phyloP scores from a whole-genome alignment of 92 coral and sea anemone genomes.

The Nematostella vectensis region DNA sequence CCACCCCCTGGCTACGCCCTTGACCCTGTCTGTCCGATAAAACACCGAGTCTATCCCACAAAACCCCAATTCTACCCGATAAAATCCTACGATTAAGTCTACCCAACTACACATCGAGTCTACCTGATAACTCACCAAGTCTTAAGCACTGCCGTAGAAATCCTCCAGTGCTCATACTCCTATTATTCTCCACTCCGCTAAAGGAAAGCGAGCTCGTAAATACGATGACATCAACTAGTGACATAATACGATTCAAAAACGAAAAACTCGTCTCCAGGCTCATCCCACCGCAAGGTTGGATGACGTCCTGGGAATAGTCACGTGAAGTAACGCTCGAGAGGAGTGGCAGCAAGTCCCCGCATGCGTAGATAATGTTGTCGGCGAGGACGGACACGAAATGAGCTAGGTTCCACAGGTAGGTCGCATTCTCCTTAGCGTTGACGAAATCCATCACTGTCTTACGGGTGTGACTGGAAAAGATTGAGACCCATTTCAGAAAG shows the following conservation, averaged over 20 bases:
- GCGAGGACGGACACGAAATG: constrained; percentile 93
- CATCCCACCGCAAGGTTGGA: constrained; percentile 99
- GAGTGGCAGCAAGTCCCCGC: constrained; percentile 95
- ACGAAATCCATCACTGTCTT: constrained; percentile 98
- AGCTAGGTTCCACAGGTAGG: constrained; percentile 92
- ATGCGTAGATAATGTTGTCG: constrained; percentile 93
- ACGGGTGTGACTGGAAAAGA: constrained; percentile 74
- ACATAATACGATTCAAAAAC: constrained; percentile 94
- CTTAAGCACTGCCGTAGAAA: constrained; percentile 92
- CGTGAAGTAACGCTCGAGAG: constrained; percentile 97
- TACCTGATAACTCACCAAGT: constrained; percentile 82
- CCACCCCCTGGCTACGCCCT: too few species aligned
- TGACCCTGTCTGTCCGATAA: too few species aligned
- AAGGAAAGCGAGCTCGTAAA: constrained; percentile 95
- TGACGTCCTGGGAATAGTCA: constrained; percentile 97
- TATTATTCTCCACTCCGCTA: constrained; percentile 88
- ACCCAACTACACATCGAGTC: too few species aligned
- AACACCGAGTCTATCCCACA: too few species aligned
- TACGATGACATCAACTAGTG: constrained; percentile 91
- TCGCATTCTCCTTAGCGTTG: constrained; percentile 86
- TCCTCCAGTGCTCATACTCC: constrained; percentile 92
- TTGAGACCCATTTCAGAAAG: not conserved
- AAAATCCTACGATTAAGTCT: too few species aligned
- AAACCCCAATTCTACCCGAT: too few species aligned
- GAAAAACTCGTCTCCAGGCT: constrained; percentile 95